Percentiles rank a stretch among this genome's conserved stretches.
These are phyloP conservation scores for Pseudorectes ferrugineus DNA, from an alignment of 2,113 vertebrate genomes.

Conservation along the genomic window DNA sequence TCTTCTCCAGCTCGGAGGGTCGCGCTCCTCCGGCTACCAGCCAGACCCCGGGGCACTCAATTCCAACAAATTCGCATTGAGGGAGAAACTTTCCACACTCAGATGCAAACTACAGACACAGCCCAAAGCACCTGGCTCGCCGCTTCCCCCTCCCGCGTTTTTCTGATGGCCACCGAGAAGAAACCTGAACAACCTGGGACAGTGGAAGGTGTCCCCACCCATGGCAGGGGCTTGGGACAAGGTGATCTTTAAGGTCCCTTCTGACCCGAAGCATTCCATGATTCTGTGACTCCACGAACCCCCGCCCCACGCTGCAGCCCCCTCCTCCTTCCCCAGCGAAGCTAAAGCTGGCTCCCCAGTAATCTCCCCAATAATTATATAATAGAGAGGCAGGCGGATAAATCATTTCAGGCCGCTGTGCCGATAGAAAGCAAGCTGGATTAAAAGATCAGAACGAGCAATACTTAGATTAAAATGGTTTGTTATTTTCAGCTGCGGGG, in stretches of 20 bases:
- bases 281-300: not conserved
- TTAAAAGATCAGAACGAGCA: slow-evolving; percentile 55
- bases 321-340: not conserved
- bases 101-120: accelerated
- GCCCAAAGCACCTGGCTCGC: accelerated
- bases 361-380: slow-evolving; percentile 61
- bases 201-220: not conserved
- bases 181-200: not conserved
- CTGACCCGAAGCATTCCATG: not conserved
- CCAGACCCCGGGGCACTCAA: not conserved
- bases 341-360: slow-evolving; percentile 10
- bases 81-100: not conserved
- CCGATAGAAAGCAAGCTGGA: slow-evolving; percentile 40
- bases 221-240: accelerated
- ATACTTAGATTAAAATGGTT: slow-evolving; percentile 49
- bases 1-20: accelerated
- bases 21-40: not conserved
- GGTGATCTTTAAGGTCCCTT: not conserved
- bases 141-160: accelerated
- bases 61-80: not conserved
- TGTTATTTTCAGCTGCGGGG: not conserved
- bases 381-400: slow-evolving; percentile 16
- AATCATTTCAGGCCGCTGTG: slow-evolving; percentile 1
- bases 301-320: not conserved
- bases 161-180: not conserved